Evolutionary conservation across 2,113 vertebrate species (phyloP).

Genomic region (Eulacestoma nigropectus): DNA sequence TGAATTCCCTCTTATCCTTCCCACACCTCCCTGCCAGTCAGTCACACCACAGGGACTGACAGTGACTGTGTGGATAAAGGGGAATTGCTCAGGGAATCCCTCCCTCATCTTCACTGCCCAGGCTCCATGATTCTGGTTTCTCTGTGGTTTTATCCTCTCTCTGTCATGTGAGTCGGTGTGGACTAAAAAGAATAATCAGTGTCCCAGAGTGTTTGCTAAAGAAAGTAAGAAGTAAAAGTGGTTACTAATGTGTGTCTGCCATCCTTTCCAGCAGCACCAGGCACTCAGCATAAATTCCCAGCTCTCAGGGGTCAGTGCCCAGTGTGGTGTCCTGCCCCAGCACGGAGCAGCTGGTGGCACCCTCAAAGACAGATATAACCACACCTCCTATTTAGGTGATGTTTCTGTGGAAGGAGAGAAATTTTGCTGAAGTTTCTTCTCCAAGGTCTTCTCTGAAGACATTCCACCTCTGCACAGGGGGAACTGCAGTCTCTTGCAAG

Average conservation of each 20-base stretch:
- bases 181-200: not conserved
- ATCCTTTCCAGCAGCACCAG: not conserved
- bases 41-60: not conserved
- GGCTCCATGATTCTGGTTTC: not conserved
- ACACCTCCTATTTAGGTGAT: accelerated
- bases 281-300: not conserved
- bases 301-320: accelerated
- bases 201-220: not conserved
- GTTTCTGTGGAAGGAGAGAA: not conserved
- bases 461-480: not conserved
- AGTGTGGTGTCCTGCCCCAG: not conserved
- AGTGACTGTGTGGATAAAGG: not conserved
- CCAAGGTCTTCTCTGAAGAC: not conserved
- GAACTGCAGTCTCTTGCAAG: not conserved
- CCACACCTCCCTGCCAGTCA: not conserved
- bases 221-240: not conserved
- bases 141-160: not conserved
- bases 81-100: not conserved
- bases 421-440: not conserved
- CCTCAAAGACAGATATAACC: not conserved
- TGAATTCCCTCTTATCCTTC: not conserved
- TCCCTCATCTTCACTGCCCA: not conserved
- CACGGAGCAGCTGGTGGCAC: accelerated
- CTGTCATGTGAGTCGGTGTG: not conserved
- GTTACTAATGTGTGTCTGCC: not conserved